Evolutionary conservation across 2,113 vertebrate genomes (phyloP).

Genomic region (Colossoma macropomum): DNA sequence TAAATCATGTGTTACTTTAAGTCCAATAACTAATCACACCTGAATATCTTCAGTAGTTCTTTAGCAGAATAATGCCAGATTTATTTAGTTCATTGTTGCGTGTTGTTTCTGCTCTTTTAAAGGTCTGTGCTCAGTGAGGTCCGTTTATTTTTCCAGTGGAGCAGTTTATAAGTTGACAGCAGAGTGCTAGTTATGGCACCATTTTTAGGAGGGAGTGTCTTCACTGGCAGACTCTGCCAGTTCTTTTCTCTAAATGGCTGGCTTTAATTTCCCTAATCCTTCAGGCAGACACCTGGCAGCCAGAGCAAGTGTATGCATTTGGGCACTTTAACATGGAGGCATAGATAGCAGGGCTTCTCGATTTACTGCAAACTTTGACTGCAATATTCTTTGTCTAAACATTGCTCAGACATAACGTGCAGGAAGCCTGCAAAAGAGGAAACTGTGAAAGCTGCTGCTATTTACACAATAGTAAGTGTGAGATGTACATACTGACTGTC

Average conservation of each 20-base stretch:
- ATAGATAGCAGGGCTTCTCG: neutral
- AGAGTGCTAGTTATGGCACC: neutral
- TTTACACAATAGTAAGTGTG: neutral
- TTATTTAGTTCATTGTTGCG: neutral
- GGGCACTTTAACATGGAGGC: neutral
- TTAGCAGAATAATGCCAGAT: too few relatives aligned
- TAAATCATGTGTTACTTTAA: too few relatives aligned
- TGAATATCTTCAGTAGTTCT: too few relatives aligned
- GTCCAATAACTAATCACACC: too few relatives aligned
- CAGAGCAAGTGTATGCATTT: neutral
- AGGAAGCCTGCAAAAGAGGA: neutral
- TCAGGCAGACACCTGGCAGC: neutral
- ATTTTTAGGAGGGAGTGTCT: slow-evolving; percentile 22
- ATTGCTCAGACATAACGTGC: neutral
- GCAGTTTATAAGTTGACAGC: slow-evolving; percentile 4
- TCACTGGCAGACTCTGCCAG: neutral
- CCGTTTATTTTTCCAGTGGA: neutral
- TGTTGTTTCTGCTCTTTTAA: neutral
- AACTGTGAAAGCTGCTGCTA: neutral
- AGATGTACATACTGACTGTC: too few relatives aligned
- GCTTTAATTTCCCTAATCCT: neutral
- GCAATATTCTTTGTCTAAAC: neutral
- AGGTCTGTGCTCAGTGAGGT: neutral
- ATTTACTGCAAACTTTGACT: neutral
- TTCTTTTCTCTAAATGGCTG: neutral